phyloP scores from a whole-genome alignment of 2,113 vertebrate genomes.

The Zapus hudsonius region DNA sequence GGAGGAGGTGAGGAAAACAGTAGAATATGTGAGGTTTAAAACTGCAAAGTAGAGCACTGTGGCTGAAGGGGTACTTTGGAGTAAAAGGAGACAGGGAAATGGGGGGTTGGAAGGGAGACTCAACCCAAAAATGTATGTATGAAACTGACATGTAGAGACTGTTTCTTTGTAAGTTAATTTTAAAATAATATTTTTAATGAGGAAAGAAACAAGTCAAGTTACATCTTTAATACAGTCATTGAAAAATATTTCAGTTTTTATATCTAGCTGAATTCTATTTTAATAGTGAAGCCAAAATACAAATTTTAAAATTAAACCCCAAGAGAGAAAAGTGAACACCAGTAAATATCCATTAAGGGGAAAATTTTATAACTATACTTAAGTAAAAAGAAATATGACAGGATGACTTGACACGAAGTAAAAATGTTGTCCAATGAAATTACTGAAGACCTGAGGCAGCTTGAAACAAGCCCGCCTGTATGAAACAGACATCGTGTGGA shows the following conservation, averaged over 20 bases:
- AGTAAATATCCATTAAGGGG: not conserved
- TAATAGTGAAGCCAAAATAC: not conserved
- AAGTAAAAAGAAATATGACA: not conserved
- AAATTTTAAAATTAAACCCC: not conserved
- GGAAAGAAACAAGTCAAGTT: not conserved
- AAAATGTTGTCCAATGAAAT: not conserved
- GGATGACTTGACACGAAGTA: not conserved
- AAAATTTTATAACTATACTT: not conserved
- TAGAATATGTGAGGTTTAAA: too few relatives aligned
- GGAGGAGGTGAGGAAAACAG: too few relatives aligned
- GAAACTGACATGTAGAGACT: not conserved
- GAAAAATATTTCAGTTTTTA: not conserved
- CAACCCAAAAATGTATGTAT: too few relatives aligned
- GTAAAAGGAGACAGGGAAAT: too few relatives aligned
- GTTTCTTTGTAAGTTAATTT: not conserved
- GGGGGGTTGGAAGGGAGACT: too few relatives aligned
- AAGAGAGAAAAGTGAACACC: not conserved
- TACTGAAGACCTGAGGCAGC: not conserved
- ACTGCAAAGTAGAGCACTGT: too few relatives aligned
- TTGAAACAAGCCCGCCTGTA: not conserved
- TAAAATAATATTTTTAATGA: not conserved
- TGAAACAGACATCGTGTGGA: not conserved
- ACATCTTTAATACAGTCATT: not conserved
- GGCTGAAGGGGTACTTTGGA: too few relatives aligned
- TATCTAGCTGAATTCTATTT: not conserved